phyloP scores from a whole-genome alignment of 2,797 vertebrate species.

The Chloroceryle inda region DNA sequence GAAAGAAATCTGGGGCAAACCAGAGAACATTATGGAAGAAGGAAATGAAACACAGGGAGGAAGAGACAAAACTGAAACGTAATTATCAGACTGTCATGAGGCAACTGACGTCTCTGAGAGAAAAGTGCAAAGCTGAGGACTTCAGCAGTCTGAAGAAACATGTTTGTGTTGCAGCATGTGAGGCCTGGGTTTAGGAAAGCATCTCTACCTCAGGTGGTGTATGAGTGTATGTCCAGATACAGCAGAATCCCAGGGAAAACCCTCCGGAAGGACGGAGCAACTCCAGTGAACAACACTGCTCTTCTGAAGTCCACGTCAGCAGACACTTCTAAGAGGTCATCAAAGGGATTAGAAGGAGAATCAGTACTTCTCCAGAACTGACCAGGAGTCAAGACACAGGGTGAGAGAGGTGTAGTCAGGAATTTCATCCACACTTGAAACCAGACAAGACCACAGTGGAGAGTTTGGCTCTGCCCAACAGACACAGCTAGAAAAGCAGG shows the following conservation, averaged over 20 bases:
- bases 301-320: not conserved
- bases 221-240: not conserved
- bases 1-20: not conserved
- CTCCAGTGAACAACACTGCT: not conserved
- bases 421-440: not conserved
- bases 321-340: not conserved
- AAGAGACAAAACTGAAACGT: not conserved
- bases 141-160: not conserved
- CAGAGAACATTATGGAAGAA: not conserved
- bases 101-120: not conserved
- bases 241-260: not conserved
- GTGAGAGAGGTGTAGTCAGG: fast-evolving
- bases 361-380: not conserved
- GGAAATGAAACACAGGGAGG: not conserved
- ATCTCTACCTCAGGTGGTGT: not conserved
- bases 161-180: not conserved
- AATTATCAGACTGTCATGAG: not conserved
- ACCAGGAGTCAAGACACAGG: not conserved
- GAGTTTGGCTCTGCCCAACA: not conserved
- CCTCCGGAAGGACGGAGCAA: not conserved
- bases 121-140: not conserved
- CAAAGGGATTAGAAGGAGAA: not conserved
- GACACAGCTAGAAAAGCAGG: not conserved
- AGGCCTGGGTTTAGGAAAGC: not conserved
- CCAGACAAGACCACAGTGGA: not conserved